phyloP scores from a whole-genome alignment of 2,888 invertebrate genomes.

The Agonopterix subpropinquella region DNA sequence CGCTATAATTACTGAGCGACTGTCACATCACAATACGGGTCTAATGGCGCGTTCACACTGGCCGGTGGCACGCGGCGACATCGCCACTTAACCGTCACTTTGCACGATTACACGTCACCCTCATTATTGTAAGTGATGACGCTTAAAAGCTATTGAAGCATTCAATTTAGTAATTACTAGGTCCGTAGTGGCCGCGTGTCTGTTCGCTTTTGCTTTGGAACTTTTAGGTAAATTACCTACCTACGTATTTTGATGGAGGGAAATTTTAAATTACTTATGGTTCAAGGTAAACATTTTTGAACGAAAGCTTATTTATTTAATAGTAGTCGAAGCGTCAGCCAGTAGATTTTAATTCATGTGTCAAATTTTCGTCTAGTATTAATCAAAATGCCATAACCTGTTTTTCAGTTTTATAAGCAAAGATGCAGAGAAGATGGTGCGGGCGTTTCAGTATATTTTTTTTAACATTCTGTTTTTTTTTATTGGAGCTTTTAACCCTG shows the following conservation, averaged over 20 bases:
- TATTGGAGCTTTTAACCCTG: too few relatives aligned
- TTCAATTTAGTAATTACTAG: conserved; percentile 73
- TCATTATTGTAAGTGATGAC: conserved; percentile 72
- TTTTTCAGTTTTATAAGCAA: too few relatives aligned
- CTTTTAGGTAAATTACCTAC: conserved; percentile 27
- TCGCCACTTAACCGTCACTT: conserved; percentile 61
- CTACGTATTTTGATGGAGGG: not conserved
- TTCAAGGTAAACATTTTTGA: too few relatives aligned
- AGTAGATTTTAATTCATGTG: too few relatives aligned
- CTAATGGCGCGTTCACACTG: conserved; percentile 57
- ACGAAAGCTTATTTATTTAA: too few relatives aligned
- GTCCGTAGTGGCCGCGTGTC: conserved; percentile 28
- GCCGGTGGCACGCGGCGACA: conserved; percentile 40
- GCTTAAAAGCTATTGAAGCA: conserved; percentile 66
- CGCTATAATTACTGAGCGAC: conserved; percentile 31
- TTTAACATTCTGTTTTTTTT: too few relatives aligned
- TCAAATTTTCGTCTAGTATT: too few relatives aligned
- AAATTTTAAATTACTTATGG: too few relatives aligned
- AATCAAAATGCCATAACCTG: too few relatives aligned
- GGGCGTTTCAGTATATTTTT: too few relatives aligned
- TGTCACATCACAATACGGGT: conserved; percentile 42
- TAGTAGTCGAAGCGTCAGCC: too few relatives aligned
- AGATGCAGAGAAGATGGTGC: too few relatives aligned
- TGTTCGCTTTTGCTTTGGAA: not conserved
- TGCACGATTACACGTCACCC: conserved; percentile 45